These are phyloP conservation scores for Hemiscyllium ocellatum DNA, from an alignment of 2,113 vertebrate species.

Conservation along the genomic window DNA sequence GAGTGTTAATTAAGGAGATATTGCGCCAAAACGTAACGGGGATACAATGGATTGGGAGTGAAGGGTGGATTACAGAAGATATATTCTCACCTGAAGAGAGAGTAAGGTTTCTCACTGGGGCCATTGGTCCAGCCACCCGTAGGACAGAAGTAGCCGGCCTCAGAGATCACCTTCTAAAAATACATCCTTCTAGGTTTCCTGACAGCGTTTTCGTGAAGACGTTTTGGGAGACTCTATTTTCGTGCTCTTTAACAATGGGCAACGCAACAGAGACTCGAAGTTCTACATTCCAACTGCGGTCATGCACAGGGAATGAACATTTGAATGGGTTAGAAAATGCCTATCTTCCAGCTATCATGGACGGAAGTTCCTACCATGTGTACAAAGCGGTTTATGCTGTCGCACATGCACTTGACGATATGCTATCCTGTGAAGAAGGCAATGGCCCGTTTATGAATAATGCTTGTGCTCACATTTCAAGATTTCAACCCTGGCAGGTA, in stretches of 20 bases:
- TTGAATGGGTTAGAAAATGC: not conserved
- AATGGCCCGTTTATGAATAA: not conserved
- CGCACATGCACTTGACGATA: not conserved
- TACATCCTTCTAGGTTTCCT: not conserved
- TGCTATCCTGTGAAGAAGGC: not conserved
- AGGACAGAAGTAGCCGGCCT: not conserved
- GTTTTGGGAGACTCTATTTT: not conserved
- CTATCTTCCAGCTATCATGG: not conserved
- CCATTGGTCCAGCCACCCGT: not conserved
- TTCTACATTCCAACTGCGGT: not conserved
- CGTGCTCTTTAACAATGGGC: not conserved
- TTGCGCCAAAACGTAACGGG: conserved; percentile 46
- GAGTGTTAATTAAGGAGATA: too few species aligned
- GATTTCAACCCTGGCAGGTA: too few species aligned
- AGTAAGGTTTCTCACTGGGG: not conserved
- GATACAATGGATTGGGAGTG: conserved; percentile 65
- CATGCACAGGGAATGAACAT: not conserved
- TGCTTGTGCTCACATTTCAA: too few species aligned
- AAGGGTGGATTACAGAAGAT: conserved; percentile 64
- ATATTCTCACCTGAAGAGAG: conserved; percentile 47
- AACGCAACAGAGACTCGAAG: not conserved
- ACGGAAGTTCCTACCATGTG: not conserved
- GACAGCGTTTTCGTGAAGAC: not conserved
- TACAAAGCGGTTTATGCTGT: not conserved
- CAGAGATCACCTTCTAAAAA: not conserved